phyloP scores from a whole-genome alignment of 92 coral and sea anemone genomes.

The Palythoa grandis region DNA sequence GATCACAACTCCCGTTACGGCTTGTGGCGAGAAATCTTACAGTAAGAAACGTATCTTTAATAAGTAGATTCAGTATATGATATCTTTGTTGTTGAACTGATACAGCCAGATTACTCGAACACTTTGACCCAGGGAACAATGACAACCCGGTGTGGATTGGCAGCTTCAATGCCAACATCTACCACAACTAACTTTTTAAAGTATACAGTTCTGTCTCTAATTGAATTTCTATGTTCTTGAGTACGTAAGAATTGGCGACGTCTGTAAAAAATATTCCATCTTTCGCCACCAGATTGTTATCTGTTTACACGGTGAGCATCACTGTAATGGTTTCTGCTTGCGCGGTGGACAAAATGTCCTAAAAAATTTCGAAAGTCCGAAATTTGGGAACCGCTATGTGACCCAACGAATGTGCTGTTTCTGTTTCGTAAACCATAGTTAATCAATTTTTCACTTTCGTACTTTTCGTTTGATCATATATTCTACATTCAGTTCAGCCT shows the following conservation, averaged over 20 bases:
- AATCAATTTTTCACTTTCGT: too few species aligned
- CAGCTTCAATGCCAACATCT: neutral
- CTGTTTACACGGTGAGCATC: neutral
- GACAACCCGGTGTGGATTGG: neutral
- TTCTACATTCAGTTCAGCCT: neutral
- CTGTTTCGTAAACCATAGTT: too few species aligned
- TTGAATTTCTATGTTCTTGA: neutral
- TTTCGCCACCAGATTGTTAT: neutral
- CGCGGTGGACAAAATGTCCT: neutral
- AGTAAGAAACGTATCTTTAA: constrained; percentile 11
- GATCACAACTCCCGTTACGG: constrained; percentile 12
- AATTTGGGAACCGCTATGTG: neutral
- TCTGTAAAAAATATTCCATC: neutral
- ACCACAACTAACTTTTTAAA: neutral
- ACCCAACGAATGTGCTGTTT: neutral
- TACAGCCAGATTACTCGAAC: neutral
- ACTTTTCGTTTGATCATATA: too few species aligned
- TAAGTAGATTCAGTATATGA: neutral
- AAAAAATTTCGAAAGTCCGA: too few species aligned
- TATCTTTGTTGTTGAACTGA: too few species aligned
- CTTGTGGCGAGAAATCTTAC: constrained; percentile 25
- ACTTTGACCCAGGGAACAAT: neutral
- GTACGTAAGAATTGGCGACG: neutral
- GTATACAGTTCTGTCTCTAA: neutral
- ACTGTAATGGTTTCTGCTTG: neutral